Percentiles rank a stretch among this genome's conserved stretches.
These are phyloP conservation scores for Pteropus alecto DNA, from an alignment of 2,113 vertebrate species.

Conservation along the genomic window DNA sequence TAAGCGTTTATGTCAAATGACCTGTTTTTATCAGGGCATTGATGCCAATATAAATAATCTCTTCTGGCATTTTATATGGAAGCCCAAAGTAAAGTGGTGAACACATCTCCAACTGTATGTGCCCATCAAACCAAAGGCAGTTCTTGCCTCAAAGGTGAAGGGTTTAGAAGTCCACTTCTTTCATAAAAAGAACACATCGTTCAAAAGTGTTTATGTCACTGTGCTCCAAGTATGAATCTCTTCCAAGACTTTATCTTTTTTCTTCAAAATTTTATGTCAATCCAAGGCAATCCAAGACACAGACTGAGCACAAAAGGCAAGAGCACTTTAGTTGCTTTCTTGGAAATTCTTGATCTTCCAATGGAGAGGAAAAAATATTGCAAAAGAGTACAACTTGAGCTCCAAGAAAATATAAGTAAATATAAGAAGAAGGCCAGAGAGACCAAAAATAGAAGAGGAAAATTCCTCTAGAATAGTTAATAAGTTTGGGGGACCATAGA, in stretches of 20 bases:
- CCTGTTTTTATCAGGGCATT: neutral
- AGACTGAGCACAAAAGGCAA: neutral
- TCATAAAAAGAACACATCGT: neutral
- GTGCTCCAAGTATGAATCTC: neutral
- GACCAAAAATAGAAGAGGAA: neutral
- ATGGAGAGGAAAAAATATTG: neutral
- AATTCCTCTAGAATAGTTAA: neutral
- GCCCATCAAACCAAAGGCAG: neutral
- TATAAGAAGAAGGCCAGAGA: neutral
- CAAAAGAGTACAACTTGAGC: neutral
- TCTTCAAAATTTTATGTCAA: constrained; percentile 9
- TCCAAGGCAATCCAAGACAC: neutral
- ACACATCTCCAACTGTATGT: neutral
- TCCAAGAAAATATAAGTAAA: neutral
- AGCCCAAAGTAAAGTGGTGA: neutral
- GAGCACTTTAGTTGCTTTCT: neutral
- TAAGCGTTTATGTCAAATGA: neutral
- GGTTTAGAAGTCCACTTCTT: neutral
- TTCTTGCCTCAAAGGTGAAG: neutral
- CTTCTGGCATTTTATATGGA: neutral
- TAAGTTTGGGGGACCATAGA: neutral
- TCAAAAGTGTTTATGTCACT: neutral
- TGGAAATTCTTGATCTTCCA: neutral
- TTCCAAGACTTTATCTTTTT: constrained; percentile 24
- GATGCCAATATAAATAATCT: neutral